Conservation (phyloP, 2,797 vertebrate species). For the Coregonus suidteri region DNA sequence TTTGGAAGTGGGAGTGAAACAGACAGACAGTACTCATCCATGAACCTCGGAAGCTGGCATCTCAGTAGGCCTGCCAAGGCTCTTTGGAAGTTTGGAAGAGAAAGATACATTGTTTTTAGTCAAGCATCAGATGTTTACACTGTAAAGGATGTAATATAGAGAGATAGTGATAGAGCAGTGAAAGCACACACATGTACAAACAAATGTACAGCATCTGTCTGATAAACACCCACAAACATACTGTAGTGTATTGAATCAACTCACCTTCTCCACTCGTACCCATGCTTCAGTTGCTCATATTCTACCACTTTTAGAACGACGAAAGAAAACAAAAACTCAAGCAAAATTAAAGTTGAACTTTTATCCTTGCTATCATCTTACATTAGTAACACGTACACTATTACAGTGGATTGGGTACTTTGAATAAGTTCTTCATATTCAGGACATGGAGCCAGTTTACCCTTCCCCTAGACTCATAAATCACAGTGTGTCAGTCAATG, state of each 20-base stretch:
- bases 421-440: conserved; percentile 19
- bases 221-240: not conserved
- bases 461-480: conserved; percentile 67
- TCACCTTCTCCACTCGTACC: not conserved
- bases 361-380: not conserved
- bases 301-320: not conserved
- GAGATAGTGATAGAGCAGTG: not conserved
- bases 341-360: not conserved
- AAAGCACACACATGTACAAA: not conserved
- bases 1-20: not conserved
- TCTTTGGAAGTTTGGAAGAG: not conserved
- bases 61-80: not conserved
- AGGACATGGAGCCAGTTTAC: conserved; percentile 32
- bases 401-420: not conserved
- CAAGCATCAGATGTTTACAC: not conserved
- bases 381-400: not conserved
- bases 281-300: not conserved
- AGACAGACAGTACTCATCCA: not conserved
- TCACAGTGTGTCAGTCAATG: conserved; percentile 73
- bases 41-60: not conserved
- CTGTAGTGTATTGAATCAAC: not conserved
- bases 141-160: not conserved
- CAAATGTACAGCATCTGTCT: not conserved
- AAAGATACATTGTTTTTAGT: not conserved
- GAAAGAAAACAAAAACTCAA: not conserved